Conservation (phyloP, 1,140 invertebrate genomes). For the Hyposmocoma kahamanoa region DNA sequence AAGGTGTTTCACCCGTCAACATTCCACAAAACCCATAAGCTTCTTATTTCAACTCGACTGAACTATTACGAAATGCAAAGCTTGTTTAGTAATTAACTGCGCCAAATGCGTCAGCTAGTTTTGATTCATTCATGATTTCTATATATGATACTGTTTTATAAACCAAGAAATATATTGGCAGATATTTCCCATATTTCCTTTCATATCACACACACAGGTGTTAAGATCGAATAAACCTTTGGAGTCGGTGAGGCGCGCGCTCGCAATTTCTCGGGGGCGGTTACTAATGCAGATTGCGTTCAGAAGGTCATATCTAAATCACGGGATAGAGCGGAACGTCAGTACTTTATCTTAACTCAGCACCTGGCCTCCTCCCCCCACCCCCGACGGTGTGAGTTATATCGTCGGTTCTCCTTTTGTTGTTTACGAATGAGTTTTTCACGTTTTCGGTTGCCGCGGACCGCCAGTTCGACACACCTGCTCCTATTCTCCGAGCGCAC, state of each 20-base stretch:
- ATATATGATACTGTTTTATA: too few relatives aligned
- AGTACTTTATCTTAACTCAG: slow-evolving; percentile 48
- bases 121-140: too few relatives aligned
- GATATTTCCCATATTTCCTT: too few relatives aligned
- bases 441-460: slow-evolving; percentile 34
- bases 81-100: too few relatives aligned
- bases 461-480: slow-evolving; percentile 47
- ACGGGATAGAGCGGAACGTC: slow-evolving; percentile 42
- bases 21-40: too few relatives aligned
- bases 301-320: slow-evolving; percentile 58
- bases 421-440: slow-evolving; percentile 61
- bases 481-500: slow-evolving; percentile 25
- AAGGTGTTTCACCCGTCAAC: neutral
- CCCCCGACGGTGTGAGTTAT: slow-evolving; percentile 31
- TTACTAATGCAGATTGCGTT: slow-evolving; percentile 49
- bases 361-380: slow-evolving; percentile 40
- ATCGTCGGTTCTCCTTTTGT: slow-evolving; percentile 44
- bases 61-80: too few relatives aligned
- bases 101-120: too few relatives aligned
- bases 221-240: slow-evolving; percentile 23
- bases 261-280: slow-evolving; percentile 18
- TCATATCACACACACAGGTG: slow-evolving; percentile 26
- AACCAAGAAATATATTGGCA: too few relatives aligned
- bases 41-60: too few relatives aligned
- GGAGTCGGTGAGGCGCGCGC: slow-evolving; percentile 4